phyloP scores from a whole-genome alignment of 2,797 vertebrate genomes.

The Pseudochirops cupreus region DNA sequence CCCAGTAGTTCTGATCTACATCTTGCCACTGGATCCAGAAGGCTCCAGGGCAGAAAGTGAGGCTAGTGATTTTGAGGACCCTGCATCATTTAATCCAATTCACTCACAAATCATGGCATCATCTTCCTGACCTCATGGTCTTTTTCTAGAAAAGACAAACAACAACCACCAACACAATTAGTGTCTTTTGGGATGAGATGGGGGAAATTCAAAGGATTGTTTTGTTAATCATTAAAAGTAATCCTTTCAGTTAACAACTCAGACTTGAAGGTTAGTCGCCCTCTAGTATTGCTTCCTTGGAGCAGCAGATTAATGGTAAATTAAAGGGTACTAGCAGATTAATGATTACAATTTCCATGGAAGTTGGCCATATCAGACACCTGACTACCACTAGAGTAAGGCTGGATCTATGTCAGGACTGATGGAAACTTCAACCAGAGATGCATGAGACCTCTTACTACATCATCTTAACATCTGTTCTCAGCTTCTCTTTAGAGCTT shows the following conservation, averaged over 20 bases:
- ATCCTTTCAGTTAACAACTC: background rate
- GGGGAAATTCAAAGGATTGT: background rate
- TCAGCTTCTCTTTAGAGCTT: background rate
- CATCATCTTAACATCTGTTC: background rate
- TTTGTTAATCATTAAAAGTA: background rate
- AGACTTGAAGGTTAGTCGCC: background rate
- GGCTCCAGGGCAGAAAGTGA: too few relatives aligned
- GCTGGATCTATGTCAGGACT: background rate
- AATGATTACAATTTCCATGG: background rate
- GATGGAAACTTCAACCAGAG: background rate
- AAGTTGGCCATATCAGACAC: rapidly evolving
- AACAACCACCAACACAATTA: too few relatives aligned
- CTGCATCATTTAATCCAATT: too few relatives aligned
- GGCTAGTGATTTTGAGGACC: too few relatives aligned
- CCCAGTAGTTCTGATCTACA: too few relatives aligned
- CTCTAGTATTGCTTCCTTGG: background rate
- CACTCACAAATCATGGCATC: too few relatives aligned
- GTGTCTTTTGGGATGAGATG: background rate
- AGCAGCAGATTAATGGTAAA: background rate
- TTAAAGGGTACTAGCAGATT: background rate
- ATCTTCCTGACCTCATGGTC: too few relatives aligned
- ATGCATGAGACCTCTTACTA: background rate
- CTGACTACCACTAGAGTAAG: background rate
- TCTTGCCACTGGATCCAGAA: too few relatives aligned
- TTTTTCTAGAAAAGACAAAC: too few relatives aligned